Evolutionary conservation across 2,797 vertebrate species (phyloP), one percentile per base, ranked within the genome.

Genomic region (Gambelia wislizenii): DNA sequence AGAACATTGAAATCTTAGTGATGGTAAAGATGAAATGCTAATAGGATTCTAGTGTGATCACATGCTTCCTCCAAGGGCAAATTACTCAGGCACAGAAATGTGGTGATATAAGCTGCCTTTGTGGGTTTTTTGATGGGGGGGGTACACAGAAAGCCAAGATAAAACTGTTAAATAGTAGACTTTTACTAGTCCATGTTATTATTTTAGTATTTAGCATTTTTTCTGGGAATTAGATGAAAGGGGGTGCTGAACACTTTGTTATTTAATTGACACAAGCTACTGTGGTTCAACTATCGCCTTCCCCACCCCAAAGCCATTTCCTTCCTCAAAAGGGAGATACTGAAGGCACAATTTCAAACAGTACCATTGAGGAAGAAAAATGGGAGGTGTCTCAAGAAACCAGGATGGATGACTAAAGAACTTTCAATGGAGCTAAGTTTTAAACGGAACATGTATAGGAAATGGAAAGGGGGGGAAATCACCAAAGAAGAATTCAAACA

Each of bases 21-120:
- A 54, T 80, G 42, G 14, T 76, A 67, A 69, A 84, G 83, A 89
- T 16, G 33, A 78, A 78, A 54, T 70, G 72, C 30, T 89, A 42
- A 25, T 54, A 64, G 16, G 36, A 81, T 82, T 86, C 18, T 52
- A 2, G 44, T 61, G 42, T 59, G 42, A 89, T 74, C n/a, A 54
- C 56, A 75, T 64, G 72, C 25, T 10, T 76, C 25, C 18, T 72
- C 27, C 56, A 76, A 61, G 56, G 83, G 56, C 72, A 49, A 39
- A 76, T 88, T 25, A 47, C 81, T 16, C 9, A 76, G 61, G 9
- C 2, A 22, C 16, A 83, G 13, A 39, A 67, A 18, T 83, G 79
- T 33, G 44, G 16, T n/a, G 52, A 74, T 8, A 52, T 33, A 85
- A 79, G 47, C 25, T 84, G 44, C 12, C 42, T 54, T 44, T 13